Percentiles rank a stretch among this genome's conserved stretches.
Evolutionary conservation across 2,797 vertebrate genomes (phyloP).

Genomic region (Heteromormyrus szaboi): DNA sequence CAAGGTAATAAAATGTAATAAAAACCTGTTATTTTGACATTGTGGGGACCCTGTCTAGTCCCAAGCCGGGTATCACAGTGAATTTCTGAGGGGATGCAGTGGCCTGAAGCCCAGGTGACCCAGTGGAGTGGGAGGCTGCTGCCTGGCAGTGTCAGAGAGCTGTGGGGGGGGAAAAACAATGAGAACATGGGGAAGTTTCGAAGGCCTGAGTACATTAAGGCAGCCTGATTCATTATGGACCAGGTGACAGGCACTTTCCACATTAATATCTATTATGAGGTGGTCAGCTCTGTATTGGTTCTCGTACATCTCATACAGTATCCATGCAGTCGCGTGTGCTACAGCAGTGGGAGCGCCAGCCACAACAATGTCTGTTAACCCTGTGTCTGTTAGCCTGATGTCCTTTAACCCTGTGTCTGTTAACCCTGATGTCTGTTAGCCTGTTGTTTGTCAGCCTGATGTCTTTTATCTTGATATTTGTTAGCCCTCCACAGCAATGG

Average conservation of each 20-base stretch:
- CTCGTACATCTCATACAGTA: constrained; percentile 25
- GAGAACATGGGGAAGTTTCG: constrained; percentile 28
- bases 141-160: neutral
- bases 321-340: constrained; percentile 35
- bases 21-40: too few relatives aligned
- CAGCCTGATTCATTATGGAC: constrained; percentile 37
- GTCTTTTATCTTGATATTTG: neutral
- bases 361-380: neutral
- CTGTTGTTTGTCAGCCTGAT: neutral
- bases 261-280: constrained; percentile 50
- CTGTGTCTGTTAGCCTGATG: neutral
- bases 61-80: neutral
- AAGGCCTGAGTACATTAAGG: constrained; percentile 36
- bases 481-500: neutral
- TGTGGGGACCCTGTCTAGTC: neutral
- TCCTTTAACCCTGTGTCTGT: neutral
- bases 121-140: neutral
- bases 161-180: constrained; percentile 7
- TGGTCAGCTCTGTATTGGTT: constrained; percentile 20
- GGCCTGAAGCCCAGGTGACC: neutral
- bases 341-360: neutral
- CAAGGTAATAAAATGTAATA: too few relatives aligned
- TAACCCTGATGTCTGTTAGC: neutral
- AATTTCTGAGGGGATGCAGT: neutral
- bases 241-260: constrained; percentile 37